Percentiles rank a stretch among this genome's conserved stretches.
These are phyloP conservation scores for Loxodonta africana DNA, from an alignment of 2,113 vertebrate species.

Conservation along the genomic window DNA sequence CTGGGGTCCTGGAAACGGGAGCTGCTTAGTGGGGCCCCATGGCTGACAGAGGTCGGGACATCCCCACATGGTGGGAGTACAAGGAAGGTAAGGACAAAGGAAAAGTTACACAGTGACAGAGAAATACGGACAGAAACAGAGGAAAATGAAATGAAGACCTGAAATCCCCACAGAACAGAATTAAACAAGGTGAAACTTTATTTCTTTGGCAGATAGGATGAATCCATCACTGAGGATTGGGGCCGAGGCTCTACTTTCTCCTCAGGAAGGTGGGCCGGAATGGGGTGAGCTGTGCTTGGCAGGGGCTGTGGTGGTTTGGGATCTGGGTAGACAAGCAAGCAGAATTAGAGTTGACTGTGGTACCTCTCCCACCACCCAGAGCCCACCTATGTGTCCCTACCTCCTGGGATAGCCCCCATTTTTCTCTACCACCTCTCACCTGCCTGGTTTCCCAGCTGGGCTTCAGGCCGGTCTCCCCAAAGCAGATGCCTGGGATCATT, in stretches of 20 bases:
- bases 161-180: too few relatives aligned
- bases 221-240: too few relatives aligned
- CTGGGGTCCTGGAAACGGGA: background rate
- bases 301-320: background rate
- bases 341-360: slow-evolving; percentile 4
- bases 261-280: too few relatives aligned
- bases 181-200: too few relatives aligned
- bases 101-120: background rate
- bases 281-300: background rate
- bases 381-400: background rate
- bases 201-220: too few relatives aligned
- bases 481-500: background rate
- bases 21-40: background rate
- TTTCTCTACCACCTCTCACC: background rate
- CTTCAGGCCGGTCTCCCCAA: background rate
- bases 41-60: background rate
- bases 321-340: slow-evolving; percentile 62
- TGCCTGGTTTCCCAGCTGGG: background rate
- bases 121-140: slow-evolving; percentile 21
- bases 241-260: too few relatives aligned
- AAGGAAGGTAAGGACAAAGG: background rate
- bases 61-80: background rate
- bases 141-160: too few relatives aligned
- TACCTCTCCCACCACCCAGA: background rate
- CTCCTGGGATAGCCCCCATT: background rate